A percentile compares a stretch with the other conserved stretches of the same genome.
Evolutionary conservation across 2,888 invertebrate genomes (phyloP).

Genomic region (Hypselothyrea guttata): DNA sequence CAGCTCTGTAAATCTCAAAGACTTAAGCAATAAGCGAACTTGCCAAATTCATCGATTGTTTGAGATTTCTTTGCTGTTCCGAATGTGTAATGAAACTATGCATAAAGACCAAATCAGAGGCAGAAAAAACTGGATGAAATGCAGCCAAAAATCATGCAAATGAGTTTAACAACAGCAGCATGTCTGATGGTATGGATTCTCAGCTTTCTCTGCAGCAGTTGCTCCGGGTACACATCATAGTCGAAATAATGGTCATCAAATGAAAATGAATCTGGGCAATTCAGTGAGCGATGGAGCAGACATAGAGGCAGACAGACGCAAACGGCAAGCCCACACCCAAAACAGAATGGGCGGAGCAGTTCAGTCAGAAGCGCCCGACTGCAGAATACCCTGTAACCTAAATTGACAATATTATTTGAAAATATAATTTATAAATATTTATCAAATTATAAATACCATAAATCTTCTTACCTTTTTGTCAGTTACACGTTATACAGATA

Average conservation of each 20-base stretch:
- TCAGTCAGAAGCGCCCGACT: too few relatives aligned
- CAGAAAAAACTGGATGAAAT: slow-evolving; percentile 1
- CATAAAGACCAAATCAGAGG: neutral
- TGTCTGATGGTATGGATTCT: slow-evolving; percentile 15
- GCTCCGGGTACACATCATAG: slow-evolving; percentile 30
- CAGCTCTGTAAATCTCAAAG: slow-evolving; percentile 16
- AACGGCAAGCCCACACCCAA: too few relatives aligned
- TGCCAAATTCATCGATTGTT: slow-evolving; percentile 19
- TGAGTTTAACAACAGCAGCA: slow-evolving; percentile 57
- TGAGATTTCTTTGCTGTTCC: slow-evolving; percentile 2
- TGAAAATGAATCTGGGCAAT: slow-evolving; percentile 64
- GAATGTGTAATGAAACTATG: neutral
- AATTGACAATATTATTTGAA: too few relatives aligned
- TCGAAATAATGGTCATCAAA: slow-evolving; percentile 61
- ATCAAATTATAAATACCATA: too few relatives aligned
- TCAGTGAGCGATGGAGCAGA: slow-evolving; percentile 34
- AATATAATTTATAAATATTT: too few relatives aligned
- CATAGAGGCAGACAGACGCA: neutral
- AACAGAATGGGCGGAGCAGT: too few relatives aligned
- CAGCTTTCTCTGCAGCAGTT: slow-evolving; percentile 14
- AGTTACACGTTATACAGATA: too few relatives aligned
- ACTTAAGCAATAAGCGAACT: slow-evolving; percentile 20
- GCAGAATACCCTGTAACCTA: too few relatives aligned
- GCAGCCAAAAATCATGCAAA: slow-evolving; percentile 66
- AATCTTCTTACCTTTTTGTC: too few relatives aligned